Evolutionary conservation across 2,797 vertebrate genomes (phyloP).

Genomic region (Molossus alvarezi): DNA sequence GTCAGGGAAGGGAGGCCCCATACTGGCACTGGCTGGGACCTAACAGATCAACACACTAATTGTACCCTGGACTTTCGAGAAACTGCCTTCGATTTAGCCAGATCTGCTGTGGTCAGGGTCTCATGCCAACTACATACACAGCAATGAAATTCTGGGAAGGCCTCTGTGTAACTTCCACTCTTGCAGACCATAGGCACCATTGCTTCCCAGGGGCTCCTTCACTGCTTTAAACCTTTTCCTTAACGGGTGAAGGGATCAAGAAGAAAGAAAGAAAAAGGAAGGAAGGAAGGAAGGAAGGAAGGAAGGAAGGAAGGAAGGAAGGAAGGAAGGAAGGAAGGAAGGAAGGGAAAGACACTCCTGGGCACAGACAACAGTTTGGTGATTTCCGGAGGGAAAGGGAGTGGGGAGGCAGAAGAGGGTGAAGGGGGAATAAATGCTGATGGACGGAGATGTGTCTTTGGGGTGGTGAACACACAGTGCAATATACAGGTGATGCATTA

Average conservation of each 20-base stretch:
- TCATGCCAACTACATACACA: background rate
- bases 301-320: too few relatives aligned
- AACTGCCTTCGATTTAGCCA: background rate
- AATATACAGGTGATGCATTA: background rate
- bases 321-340: background rate
- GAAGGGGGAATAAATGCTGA: background rate
- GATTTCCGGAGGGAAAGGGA: background rate
- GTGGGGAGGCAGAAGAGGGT: too few relatives aligned
- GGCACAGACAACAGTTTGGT: background rate
- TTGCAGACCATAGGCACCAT: fast-evolving
- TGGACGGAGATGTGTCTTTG: background rate
- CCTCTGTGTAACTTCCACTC: background rate
- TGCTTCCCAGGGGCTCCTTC: too few relatives aligned
- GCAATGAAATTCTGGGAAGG: background rate
- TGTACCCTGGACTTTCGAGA: constrained; percentile 56
- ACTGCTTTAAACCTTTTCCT: background rate
- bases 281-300: too few relatives aligned
- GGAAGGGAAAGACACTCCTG: background rate
- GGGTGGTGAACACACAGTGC: background rate
- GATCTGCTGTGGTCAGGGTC: background rate
- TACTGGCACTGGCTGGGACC: background rate
- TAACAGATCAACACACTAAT: background rate
- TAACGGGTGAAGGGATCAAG: background rate
- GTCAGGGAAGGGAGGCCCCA: background rate
- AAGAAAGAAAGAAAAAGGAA: background rate